These are phyloP conservation scores for Drosophila subobscura DNA, from an alignment of 1,140 invertebrate species.

Conservation along the genomic window DNA sequence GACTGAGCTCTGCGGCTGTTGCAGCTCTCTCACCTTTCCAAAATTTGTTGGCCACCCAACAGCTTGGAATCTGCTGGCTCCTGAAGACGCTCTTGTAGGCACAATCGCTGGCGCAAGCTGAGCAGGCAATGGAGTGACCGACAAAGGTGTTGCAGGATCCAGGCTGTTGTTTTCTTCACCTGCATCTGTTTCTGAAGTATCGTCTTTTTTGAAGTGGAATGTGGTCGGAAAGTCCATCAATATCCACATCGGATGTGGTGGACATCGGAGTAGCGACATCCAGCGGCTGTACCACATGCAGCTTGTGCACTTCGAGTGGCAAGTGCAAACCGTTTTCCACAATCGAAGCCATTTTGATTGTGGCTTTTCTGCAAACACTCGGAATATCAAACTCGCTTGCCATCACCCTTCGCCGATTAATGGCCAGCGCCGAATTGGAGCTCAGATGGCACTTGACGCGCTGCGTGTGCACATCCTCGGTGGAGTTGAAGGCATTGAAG, in stretches of 20 bases:
- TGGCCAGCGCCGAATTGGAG: constrained; percentile 34
- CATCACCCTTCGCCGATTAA: constrained; percentile 53
- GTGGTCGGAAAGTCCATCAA: background rate
- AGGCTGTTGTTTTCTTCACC: constrained; percentile 26
- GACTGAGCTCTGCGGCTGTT: background rate
- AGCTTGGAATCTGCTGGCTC: background rate
- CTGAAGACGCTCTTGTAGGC: too few species aligned
- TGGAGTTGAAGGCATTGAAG: constrained; percentile 50
- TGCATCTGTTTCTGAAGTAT: constrained; percentile 19
- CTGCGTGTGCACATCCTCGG: constrained; percentile 32
- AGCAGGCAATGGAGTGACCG: background rate
- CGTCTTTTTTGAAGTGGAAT: background rate
- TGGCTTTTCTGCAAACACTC: background rate
- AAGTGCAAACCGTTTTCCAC: constrained; percentile 11
- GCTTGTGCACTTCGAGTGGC: constrained; percentile 33
- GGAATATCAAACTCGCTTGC: constrained; percentile 60
- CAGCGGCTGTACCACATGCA: constrained; percentile 27
- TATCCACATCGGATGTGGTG: constrained; percentile 69
- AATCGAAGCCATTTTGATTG: background rate
- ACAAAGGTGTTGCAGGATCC: background rate
- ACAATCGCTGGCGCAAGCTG: too few species aligned
- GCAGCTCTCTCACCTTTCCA: too few species aligned
- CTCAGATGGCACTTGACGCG: constrained; percentile 20
- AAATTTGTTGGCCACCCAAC: background rate
- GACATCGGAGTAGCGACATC: constrained; percentile 66